These are phyloP conservation scores for Limenitis camilla DNA, from an alignment of 2,888 invertebrate species.

Conservation along the genomic window DNA sequence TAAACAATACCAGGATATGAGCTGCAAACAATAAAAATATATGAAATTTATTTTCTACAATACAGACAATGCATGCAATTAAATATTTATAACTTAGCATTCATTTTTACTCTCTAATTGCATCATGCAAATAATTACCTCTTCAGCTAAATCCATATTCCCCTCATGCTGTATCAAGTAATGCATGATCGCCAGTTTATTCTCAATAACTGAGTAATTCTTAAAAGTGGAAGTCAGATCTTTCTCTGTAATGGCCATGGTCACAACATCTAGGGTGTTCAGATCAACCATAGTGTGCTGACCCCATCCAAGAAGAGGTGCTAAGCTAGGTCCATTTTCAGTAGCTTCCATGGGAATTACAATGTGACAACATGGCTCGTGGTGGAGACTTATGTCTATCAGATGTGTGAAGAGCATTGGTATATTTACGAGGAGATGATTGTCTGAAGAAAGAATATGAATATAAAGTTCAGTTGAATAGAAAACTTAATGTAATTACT, in stretches of 20 bases:
- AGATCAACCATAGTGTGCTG: constrained; percentile 77
- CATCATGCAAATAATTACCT: constrained; percentile 57
- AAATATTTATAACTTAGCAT: too few relatives aligned
- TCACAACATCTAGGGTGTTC: constrained; percentile 82
- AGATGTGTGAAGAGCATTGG: constrained; percentile 90
- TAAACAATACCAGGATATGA: constrained; percentile 74
- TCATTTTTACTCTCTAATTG: not conserved
- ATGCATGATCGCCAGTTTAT: constrained; percentile 86
- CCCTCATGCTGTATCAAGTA: constrained; percentile 85
- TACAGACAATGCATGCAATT: too few relatives aligned
- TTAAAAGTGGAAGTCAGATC: constrained; percentile 81
- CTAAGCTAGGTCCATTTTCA: constrained; percentile 77
- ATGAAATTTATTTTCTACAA: too few relatives aligned
- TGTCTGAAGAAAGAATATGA: constrained; percentile 66
- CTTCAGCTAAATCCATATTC: constrained; percentile 82
- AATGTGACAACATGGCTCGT: constrained; percentile 89
- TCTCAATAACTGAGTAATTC: constrained; percentile 78
- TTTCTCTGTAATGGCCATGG: constrained; percentile 77
- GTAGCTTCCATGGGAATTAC: constrained; percentile 77
- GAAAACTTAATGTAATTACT: not conserved
- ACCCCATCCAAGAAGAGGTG: constrained; percentile 76
- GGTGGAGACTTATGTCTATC: constrained; percentile 86
- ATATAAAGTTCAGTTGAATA: not conserved
- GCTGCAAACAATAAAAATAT: constrained; percentile 35
- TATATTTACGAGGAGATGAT: constrained; percentile 87